phyloP scores from a whole-genome alignment of 2,888 invertebrate species.

The Philonicus albiceps region DNA sequence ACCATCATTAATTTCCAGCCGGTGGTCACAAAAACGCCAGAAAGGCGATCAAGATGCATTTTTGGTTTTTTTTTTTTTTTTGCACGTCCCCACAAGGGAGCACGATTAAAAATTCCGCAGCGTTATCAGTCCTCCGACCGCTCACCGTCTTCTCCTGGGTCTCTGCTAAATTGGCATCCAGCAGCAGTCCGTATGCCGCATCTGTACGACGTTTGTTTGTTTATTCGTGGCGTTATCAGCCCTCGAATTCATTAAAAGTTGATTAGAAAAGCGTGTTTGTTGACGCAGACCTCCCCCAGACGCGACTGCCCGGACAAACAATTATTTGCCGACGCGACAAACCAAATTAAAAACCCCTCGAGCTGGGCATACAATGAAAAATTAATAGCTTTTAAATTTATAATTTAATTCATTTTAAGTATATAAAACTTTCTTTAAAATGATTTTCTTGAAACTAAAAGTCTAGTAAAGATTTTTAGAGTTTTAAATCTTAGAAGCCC shows the following conservation, averaged over 20 bases:
- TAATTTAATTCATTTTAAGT: no score
- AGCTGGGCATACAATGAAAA: neutral
- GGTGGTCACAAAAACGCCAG: neutral
- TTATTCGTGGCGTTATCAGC: neutral
- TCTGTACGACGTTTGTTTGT: slow-evolving; percentile 8
- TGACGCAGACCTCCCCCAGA: neutral
- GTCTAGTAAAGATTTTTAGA: no score
- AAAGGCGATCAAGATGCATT: neutral
- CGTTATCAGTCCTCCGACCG: neutral
- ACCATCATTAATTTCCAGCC: slow-evolving; percentile 32
- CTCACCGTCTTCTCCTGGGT: neutral
- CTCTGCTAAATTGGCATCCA: neutral
- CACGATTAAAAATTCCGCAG: neutral
- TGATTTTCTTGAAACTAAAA: no score
- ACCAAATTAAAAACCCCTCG: neutral
- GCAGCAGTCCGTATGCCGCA: neutral
- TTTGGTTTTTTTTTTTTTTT: no score
- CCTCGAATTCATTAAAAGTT: slow-evolving; percentile 3
- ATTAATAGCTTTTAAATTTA: neutral
- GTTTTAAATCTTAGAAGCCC: no score
- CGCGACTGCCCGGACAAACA: neutral
- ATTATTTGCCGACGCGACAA: neutral
- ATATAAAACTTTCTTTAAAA: no score
- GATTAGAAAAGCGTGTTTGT: neutral
- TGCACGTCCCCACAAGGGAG: neutral